phyloP scores from a whole-genome alignment of 2,888 invertebrate species.

The Crepidodera aurea region DNA sequence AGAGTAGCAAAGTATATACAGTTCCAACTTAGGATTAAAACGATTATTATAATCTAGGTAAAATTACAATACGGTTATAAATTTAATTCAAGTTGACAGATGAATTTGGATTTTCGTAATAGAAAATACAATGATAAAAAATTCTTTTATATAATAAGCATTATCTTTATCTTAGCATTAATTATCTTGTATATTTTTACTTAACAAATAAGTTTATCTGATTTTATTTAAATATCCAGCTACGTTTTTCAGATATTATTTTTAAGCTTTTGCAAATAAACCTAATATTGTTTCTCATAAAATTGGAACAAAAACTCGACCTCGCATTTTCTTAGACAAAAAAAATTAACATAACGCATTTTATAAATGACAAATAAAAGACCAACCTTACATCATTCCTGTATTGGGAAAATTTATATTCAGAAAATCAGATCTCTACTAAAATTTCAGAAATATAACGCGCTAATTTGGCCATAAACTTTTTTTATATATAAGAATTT shows the following conservation, averaged over 20 bases:
- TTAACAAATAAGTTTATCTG: slow-evolving; percentile 29
- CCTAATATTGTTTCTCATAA: slow-evolving; percentile 15
- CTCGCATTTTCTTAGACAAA: slow-evolving; percentile 15
- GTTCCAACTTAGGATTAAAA: no score
- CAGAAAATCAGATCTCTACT: no score
- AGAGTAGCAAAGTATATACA: no score
- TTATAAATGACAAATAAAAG: no score
- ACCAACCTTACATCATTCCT: no score
- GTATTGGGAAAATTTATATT: no score
- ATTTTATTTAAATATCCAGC: slow-evolving; percentile 23
- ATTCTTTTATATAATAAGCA: slow-evolving; percentile 19
- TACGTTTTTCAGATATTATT: slow-evolving; percentile 17
- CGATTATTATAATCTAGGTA: no score
- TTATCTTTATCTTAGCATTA: slow-evolving; percentile 22
- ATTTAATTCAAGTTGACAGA: background rate
- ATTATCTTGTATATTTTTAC: slow-evolving; percentile 27
- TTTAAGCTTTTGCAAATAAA: slow-evolving; percentile 16
- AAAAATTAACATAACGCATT: no score
- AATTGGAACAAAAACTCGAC: slow-evolving; percentile 17
- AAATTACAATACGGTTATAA: background rate
- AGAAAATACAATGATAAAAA: background rate
- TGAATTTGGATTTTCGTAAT: slow-evolving; percentile 11
- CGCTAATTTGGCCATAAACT: no score
- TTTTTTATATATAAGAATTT: no score
- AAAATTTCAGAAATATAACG: no score